Base-by-base conservation (phyloP, 2,888 invertebrate genomes). In the Serripes groenlandicus region DNA sequence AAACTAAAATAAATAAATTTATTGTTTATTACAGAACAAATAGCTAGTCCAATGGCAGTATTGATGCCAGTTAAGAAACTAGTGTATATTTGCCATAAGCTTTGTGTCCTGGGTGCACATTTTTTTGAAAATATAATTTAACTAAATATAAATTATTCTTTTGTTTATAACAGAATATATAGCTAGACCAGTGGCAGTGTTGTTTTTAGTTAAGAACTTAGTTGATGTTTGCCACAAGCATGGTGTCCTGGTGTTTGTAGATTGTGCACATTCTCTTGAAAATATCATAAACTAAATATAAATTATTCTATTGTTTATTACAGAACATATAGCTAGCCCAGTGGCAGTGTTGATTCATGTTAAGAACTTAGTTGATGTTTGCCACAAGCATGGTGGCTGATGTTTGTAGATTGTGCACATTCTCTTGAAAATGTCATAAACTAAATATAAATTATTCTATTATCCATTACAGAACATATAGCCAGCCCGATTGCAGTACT, bases 191-290 rank as follows among this genome's bases (percentile, higher is more conserved):
- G 90, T 92, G 5, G 85, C 92, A 7, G 80, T 92, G 1, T 26
- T 91, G 30, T 78, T 93, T 78, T 94, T 94, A 0, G 78, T 93
- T 3, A 89, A 90, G 64, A 88, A 89, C 60, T 77, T 94, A 15
- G 83, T 89, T 7, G 70, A 86, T 7, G 74, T 92, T 4, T 92
- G 93, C 83, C 89, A 87, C 35, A 71, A 87, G 21, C 85, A 90
- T 78, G 89, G 88, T 1, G 90, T 90, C 26, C 34, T 92, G 26
- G 89, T 90, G 26, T 32, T 93, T 28, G 84, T 94, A 28, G 94
- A 94, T 81, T 93, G 93, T n/a, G 94, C 94, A 3, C 94, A 94
- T 60, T 83, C 89, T 0, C 91, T 92, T 0, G 94, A 94, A 2
- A n/a, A n/a, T n/a, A n/a, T n/a, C n/a, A n/a, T n/a, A n/a, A n/a